These are phyloP conservation scores for Simalia tracyae DNA, from an alignment of 2,797 vertebrate genomes.

Conservation along the genomic window DNA sequence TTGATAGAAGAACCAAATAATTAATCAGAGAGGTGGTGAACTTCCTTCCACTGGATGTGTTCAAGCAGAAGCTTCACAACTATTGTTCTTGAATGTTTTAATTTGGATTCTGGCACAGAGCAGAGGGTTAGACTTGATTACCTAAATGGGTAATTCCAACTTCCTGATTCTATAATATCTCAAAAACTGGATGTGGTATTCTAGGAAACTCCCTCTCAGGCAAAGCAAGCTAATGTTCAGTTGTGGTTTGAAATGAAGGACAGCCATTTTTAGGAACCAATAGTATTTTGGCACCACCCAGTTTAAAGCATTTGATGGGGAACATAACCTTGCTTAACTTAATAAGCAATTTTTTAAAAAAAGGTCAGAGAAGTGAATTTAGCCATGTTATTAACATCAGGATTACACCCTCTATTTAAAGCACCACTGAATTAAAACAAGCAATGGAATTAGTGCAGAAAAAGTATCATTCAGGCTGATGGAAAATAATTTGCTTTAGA, in stretches of 20 bases:
- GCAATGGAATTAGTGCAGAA: neutral
- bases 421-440: neutral
- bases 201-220: neutral
- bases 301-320: neutral
- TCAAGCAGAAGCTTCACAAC: neutral
- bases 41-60: neutral
- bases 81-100: neutral
- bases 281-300: neutral
- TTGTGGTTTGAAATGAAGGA: neutral
- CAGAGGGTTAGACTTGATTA: neutral
- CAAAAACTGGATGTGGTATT: neutral
- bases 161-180: neutral
- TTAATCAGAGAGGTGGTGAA: neutral
- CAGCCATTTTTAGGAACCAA: neutral
- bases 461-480: neutral
- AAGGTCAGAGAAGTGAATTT: slow-evolving; percentile 12
- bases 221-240: neutral
- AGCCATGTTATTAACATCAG: slow-evolving; percentile 14
- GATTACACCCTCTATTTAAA: slow-evolving; percentile 12
- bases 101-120: neutral
- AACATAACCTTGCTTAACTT: neutral
- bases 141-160: neutral
- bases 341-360: slow-evolving; percentile 7
- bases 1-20: neutral
- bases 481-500: neutral